Evolutionary conservation across 2,113 vertebrate species (phyloP).

Genomic region (Gadus macrocephalus): DNA sequence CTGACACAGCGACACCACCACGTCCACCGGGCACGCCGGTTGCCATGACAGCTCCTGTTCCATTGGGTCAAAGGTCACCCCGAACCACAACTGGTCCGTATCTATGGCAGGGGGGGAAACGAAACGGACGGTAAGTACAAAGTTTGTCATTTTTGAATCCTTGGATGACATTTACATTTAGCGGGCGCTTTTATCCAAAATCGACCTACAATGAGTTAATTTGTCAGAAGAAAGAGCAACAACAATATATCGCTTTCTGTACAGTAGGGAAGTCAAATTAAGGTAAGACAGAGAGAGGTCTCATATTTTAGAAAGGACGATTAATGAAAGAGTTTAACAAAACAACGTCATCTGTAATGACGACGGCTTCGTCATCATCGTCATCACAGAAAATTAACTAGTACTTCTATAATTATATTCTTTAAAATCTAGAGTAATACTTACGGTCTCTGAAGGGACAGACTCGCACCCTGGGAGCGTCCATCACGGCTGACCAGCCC

Average conservation of each 20-base stretch:
- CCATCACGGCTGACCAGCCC: constrained; percentile 80
- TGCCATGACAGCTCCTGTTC: constrained; percentile 77
- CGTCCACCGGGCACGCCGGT: constrained; percentile 70
- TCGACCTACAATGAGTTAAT: too few species aligned
- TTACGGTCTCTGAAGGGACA: constrained; percentile 85
- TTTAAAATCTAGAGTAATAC: constrained; percentile 38
- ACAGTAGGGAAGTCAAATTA: too few species aligned
- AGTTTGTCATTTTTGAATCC: neutral
- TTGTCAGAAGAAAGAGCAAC: neutral
- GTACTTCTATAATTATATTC: too few species aligned
- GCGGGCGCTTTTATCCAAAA: neutral
- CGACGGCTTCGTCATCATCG: too few species aligned
- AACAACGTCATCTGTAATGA: too few species aligned
- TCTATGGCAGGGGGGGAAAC: constrained; percentile 49
- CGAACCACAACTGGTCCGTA: constrained; percentile 75
- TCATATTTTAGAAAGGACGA: too few species aligned
- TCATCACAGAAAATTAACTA: too few species aligned
- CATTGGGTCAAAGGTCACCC: constrained; percentile 72
- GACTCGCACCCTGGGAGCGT: constrained; percentile 78
- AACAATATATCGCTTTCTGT: too few species aligned
- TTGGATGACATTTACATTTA: neutral
- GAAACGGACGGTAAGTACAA: neutral
- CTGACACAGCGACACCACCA: constrained; percentile 69
- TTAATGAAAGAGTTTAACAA: too few species aligned
- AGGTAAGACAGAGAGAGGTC: too few species aligned